phyloP scores from a whole-genome alignment of 2,888 invertebrate species.

The Frankliniella fusca region DNA sequence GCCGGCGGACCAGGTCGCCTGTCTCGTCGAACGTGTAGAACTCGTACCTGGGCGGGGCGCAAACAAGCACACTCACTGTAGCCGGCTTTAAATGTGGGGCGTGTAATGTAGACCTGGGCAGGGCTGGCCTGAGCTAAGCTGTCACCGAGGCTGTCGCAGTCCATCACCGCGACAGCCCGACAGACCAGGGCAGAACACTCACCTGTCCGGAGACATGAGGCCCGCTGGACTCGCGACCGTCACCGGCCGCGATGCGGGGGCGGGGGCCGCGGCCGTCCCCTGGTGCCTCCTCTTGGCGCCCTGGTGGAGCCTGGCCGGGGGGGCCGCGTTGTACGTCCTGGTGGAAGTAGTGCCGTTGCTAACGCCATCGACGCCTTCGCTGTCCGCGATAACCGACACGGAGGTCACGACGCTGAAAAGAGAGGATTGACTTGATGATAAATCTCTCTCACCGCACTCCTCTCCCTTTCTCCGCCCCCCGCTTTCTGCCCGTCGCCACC shows the following conservation, averaged over 20 bases:
- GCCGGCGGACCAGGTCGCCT: conserved; percentile 73
- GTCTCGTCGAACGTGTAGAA: conserved; percentile 82
- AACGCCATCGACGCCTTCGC: conserved; percentile 50
- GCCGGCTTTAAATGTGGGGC: no score
- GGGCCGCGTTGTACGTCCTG: conserved; percentile 32
- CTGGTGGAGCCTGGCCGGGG: background rate
- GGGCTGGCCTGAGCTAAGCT: no score
- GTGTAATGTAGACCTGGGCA: no score
- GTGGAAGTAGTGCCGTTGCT: conserved; percentile 57
- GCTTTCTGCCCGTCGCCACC: background rate
- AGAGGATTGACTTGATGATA: background rate
- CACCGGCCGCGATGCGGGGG: conserved; percentile 43
- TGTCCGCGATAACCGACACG: conserved; percentile 57
- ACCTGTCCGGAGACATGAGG: conserved; percentile 66
- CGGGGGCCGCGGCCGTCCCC: background rate
- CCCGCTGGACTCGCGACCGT: conserved; percentile 64
- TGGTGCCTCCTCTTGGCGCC: background rate
- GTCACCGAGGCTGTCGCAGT: background rate
- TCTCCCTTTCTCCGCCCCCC: background rate
- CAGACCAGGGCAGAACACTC: background rate
- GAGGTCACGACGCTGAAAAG: conserved; percentile 59
- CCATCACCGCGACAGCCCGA: background rate
- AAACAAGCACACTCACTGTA: background rate
- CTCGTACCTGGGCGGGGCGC: conserved; percentile 58
- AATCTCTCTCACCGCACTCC: background rate